Evolutionary conservation across 1,140 invertebrate species (phyloP).

Genomic region (Lordiphosa mommai): DNA sequence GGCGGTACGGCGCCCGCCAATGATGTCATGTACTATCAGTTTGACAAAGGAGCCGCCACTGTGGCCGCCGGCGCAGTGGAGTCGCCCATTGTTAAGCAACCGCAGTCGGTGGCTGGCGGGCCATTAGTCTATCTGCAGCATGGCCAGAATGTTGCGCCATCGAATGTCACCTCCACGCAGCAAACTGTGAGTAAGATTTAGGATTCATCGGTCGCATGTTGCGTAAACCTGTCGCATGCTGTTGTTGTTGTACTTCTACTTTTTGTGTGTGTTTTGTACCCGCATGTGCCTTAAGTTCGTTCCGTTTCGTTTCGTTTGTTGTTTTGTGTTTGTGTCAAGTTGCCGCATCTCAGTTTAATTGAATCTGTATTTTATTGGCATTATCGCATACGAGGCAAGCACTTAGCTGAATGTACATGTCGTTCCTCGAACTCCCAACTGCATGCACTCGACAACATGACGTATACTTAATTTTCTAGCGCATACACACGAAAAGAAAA

Average conservation of each 20-base stretch:
- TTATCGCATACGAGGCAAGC: constrained; percentile 52
- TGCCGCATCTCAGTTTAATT: constrained; percentile 52
- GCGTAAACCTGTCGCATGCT: constrained; percentile 60
- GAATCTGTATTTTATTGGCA: constrained; percentile 66
- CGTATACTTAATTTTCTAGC: constrained; percentile 36
- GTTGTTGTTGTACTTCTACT: constrained; percentile 24
- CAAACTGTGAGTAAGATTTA: constrained; percentile 77
- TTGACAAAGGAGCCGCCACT: constrained; percentile 67
- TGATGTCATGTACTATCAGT: constrained; percentile 79
- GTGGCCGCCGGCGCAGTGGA: constrained; percentile 11
- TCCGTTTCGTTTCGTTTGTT: constrained; percentile 9
- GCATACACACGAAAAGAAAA: not conserved
- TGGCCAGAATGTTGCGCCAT: constrained; percentile 59
- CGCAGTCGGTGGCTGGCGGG: constrained; percentile 55
- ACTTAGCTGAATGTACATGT: constrained; percentile 37
- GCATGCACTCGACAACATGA: constrained; percentile 20
- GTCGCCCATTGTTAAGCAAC: constrained; percentile 70
- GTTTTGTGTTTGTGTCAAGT: constrained; percentile 29
- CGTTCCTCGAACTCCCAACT: not conserved
- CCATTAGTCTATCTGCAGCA: constrained; percentile 78
- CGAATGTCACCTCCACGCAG: constrained; percentile 62
- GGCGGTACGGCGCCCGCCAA: constrained; percentile 69
- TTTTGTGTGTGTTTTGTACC: constrained; percentile 27
- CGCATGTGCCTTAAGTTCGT: constrained; percentile 28
- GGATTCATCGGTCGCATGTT: constrained; percentile 38